Evolutionary conservation across 2,797 vertebrate species (phyloP), one percentile per base, ranked within the genome.

Genomic region (Phoebastria nigripes): DNA sequence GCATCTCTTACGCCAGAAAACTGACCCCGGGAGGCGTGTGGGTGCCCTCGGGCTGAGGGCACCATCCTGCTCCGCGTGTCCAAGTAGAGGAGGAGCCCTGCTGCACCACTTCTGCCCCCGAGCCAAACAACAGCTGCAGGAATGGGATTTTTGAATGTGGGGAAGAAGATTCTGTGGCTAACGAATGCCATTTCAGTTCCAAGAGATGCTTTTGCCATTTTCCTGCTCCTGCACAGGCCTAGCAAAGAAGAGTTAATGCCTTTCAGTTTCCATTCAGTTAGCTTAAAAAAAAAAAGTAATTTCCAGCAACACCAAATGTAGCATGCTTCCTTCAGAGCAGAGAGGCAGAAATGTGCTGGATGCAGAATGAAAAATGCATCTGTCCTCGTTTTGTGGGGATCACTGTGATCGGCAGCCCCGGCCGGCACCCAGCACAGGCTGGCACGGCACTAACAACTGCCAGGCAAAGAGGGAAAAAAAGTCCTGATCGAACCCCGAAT

Each of bases 1-100:
- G 1, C 46, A 26, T 26, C 41, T 46, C 29, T 26, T 9, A 8
- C 0, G 4, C 33, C 54, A 37, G 26, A 25, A 47, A 9, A 49
- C 28, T 6, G n/a, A 22, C 19, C 24, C 44, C 0, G 9, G 14
- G 42, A 20, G 47, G 28, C 0, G 2, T 3, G 39, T 0, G 2
- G 66, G 58, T 33, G 14, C 69, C 26, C 49, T 14, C 3, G 26
- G 47, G 33, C 47, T 11, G 58, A 26, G n/a, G 41, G 51, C 59
- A 55, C 29, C 5, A 2, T 47, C 51, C 59, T 35, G 42, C 59
- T 24, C 29, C 2, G 1, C 3, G 8, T 8, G 12, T 3, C 10
- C 1, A 1, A 8, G 51, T 1, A 10, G 35, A 41, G 42, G 13
- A 26, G 66, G 6, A 8, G n/a, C 42, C 42, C 39, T 12, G 21